A percentile compares a stretch with the other conserved stretches of the same genome.
Conservation (phyloP, 2,888 invertebrate genomes). For the Mythimna pallens region DNA sequence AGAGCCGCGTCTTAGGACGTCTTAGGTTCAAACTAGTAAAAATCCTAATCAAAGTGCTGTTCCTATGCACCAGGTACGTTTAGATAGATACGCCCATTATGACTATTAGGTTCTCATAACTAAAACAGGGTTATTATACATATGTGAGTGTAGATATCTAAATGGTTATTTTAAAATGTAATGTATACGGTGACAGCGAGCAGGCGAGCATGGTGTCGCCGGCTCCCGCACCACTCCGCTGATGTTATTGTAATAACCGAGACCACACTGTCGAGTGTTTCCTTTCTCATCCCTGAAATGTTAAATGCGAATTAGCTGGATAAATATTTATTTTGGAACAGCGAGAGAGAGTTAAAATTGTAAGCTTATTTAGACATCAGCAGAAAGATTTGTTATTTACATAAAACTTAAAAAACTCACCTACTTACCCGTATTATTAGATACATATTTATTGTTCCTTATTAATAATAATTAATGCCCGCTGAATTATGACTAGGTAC, state of each 20-base stretch:
- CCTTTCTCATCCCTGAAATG: slow-evolving; percentile 83
- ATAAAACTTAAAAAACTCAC: too few relatives aligned
- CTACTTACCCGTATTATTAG: too few relatives aligned
- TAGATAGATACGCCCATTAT: not conserved
- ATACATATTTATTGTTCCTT: too few relatives aligned
- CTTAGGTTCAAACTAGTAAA: too few relatives aligned
- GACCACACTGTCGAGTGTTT: slow-evolving; percentile 85
- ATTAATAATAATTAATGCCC: too few relatives aligned
- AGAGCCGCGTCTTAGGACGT: too few relatives aligned
- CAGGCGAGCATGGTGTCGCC: slow-evolving; percentile 67
- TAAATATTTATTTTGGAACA: slow-evolving; percentile 88
- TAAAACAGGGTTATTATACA: slow-evolving; percentile 6
- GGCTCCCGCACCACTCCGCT: slow-evolving; percentile 73
- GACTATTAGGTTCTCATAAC: not conserved
- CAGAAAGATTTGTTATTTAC: not conserved
- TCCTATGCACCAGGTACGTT: not conserved
- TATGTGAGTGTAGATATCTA: slow-evolving; percentile 17
- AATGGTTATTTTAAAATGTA: slow-evolving; percentile 66
- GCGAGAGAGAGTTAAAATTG: slow-evolving; percentile 80
- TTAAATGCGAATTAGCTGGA: slow-evolving; percentile 89
- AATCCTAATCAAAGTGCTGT: not conserved
- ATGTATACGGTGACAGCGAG: slow-evolving; percentile 64
- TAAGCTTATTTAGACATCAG: slow-evolving; percentile 42
- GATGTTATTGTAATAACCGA: slow-evolving; percentile 88
- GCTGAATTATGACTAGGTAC: too few relatives aligned